Evolutionary conservation across 2,797 vertebrate genomes (phyloP).

Genomic region (Amniataba percoides): DNA sequence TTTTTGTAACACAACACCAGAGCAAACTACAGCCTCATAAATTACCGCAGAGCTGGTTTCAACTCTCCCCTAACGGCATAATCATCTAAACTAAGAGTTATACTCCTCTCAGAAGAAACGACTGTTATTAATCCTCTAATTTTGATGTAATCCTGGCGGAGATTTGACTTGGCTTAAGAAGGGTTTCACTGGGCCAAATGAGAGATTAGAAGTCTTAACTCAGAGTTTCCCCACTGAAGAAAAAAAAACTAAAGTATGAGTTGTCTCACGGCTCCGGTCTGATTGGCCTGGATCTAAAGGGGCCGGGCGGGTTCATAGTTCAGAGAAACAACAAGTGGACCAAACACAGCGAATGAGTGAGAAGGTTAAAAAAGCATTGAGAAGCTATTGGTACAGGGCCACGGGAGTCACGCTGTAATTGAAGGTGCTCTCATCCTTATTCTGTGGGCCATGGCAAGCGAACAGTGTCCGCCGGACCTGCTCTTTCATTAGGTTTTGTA

Average conservation of each 20-base stretch:
- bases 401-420: slow-evolving; percentile 60
- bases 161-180: slow-evolving; percentile 46
- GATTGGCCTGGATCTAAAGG: slow-evolving; percentile 23
- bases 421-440: slow-evolving; percentile 64
- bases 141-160: slow-evolving; percentile 57
- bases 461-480: slow-evolving; percentile 66
- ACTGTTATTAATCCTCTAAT: slow-evolving; percentile 65
- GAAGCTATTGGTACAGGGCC: slow-evolving; percentile 34
- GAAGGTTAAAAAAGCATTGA: slow-evolving; percentile 60
- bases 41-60: neutral
- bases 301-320: slow-evolving; percentile 32
- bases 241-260: neutral
- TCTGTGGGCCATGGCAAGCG: slow-evolving; percentile 51
- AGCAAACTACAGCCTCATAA: neutral
- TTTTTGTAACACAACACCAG: neutral
- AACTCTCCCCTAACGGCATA: slow-evolving; percentile 20
- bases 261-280: slow-evolving; percentile 26
- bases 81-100: slow-evolving; percentile 28
- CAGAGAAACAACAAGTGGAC: slow-evolving; percentile 50
- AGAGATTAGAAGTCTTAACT: slow-evolving; percentile 61
- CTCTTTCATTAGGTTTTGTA: slow-evolving; percentile 79
- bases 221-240: slow-evolving; percentile 26
- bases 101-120: slow-evolving; percentile 27
- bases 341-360: slow-evolving; percentile 38
- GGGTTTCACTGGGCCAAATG: slow-evolving; percentile 57